Evolutionary conservation across 2,113 vertebrate genomes (phyloP).

Genomic region (Saimiri boliviensis): DNA sequence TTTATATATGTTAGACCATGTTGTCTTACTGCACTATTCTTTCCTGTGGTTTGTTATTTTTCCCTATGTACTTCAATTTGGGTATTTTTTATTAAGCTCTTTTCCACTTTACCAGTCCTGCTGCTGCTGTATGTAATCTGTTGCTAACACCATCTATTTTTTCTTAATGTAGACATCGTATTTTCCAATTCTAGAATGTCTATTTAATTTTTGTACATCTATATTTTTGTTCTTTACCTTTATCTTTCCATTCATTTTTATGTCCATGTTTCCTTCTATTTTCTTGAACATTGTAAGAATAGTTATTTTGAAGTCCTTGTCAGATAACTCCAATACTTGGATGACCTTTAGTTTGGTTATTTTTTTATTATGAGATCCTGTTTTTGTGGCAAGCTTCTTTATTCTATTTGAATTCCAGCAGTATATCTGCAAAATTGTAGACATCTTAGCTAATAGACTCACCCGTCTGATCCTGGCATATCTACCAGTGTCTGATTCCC

Average conservation of each 20-base stretch:
- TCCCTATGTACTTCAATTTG: neutral
- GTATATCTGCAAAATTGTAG: neutral
- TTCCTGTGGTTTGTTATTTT: neutral
- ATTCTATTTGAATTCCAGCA: neutral
- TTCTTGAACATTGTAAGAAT: neutral
- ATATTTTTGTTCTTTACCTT: neutral
- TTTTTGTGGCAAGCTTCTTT: neutral
- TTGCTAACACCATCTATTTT: neutral
- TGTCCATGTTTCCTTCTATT: neutral
- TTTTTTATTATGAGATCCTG: neutral
- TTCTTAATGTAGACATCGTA: neutral
- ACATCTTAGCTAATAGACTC: neutral
- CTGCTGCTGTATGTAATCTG: neutral
- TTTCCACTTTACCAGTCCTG: neutral
- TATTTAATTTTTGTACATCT: neutral
- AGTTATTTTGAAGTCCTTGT: constrained; percentile 16
- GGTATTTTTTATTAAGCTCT: neutral
- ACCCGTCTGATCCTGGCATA: neutral
- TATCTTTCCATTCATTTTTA: neutral
- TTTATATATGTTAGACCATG: neutral
- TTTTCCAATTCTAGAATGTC: constrained; percentile 15
- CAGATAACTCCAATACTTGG: neutral
- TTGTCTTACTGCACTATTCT: neutral
- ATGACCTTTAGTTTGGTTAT: neutral
- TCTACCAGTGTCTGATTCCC: neutral